These are phyloP conservation scores for Periophthalmus magnuspinnatus DNA, from an alignment of 2,797 vertebrate genomes.

Conservation along the genomic window DNA sequence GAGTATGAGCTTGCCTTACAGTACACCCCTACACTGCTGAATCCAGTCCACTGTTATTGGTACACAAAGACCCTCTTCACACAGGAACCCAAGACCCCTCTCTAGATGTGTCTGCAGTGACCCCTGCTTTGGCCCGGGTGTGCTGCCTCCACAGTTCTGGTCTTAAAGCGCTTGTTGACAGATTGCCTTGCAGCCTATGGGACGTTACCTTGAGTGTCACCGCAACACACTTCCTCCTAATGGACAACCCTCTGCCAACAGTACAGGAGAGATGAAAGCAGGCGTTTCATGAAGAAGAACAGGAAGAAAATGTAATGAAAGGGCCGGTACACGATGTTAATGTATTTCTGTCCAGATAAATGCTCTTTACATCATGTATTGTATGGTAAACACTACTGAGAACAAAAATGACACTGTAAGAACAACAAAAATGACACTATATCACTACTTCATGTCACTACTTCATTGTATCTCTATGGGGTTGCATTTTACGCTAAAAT, in stretches of 20 bases:
- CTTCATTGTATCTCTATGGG: too few species aligned
- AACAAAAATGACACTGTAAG: too few species aligned
- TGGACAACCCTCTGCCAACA: slow-evolving; percentile 14
- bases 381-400: too few species aligned
- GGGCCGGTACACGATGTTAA: too few species aligned
- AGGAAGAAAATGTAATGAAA: too few species aligned
- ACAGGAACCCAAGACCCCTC: slow-evolving; percentile 42
- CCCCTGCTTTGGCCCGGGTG: slow-evolving; percentile 54
- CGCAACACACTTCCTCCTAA: slow-evolving; percentile 41
- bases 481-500: too few species aligned
- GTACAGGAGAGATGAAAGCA: slow-evolving; percentile 55
- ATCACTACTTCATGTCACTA: too few species aligned
- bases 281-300: slow-evolving; percentile 62
- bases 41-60: slow-evolving; percentile 44
- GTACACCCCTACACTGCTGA: slow-evolving; percentile 25
- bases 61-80: slow-evolving; percentile 62
- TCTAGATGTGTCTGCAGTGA: slow-evolving; percentile 54
- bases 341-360: too few species aligned
- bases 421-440: too few species aligned
- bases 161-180: slow-evolving; percentile 60
- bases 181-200: slow-evolving; percentile 49
- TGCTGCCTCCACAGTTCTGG: slow-evolving; percentile 37
- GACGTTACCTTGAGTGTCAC: slow-evolving; percentile 55
- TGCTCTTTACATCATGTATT: too few species aligned
- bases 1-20: slow-evolving; percentile 59